Conservation (phyloP, 2,113 vertebrate genomes). For the Ivindomyrus marchei region DNA sequence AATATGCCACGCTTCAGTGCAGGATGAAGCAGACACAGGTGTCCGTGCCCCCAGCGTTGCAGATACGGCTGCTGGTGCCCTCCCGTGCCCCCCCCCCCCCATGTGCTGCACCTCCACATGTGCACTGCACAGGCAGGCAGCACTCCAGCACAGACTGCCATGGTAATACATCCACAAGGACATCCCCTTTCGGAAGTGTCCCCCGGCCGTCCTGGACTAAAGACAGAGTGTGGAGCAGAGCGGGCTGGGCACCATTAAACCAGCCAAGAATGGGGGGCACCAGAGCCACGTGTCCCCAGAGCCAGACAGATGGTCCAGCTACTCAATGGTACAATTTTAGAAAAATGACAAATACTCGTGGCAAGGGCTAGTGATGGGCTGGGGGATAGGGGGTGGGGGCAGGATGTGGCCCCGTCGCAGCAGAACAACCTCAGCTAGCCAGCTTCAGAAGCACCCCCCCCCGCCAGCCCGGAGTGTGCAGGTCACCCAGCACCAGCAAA, state of each 20-base stretch:
- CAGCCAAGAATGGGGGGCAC: neutral
- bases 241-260: neutral
- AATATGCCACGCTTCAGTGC: neutral
- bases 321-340: neutral
- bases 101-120: neutral
- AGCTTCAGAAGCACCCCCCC: neutral
- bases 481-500: neutral
- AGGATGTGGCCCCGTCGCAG: neutral
- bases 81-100: neutral
- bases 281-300: neutral
- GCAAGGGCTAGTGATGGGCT: neutral
- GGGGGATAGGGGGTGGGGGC: neutral
- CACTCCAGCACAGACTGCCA: neutral
- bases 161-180: neutral
- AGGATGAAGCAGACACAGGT: neutral
- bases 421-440: neutral
- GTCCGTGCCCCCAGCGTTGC: neutral
- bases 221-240: neutral
- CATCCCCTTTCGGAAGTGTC: neutral
- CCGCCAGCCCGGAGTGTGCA: neutral
- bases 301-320: neutral
- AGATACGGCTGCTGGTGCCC: too few species aligned
- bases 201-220: neutral
- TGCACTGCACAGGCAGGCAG: neutral
- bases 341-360: slow-evolving; percentile 3